A percentile compares a stretch with the other conserved stretches of the same genome.
Evolutionary conservation across 2,113 vertebrate species (phyloP).

Genomic region (Galemys pyrenaicus): DNA sequence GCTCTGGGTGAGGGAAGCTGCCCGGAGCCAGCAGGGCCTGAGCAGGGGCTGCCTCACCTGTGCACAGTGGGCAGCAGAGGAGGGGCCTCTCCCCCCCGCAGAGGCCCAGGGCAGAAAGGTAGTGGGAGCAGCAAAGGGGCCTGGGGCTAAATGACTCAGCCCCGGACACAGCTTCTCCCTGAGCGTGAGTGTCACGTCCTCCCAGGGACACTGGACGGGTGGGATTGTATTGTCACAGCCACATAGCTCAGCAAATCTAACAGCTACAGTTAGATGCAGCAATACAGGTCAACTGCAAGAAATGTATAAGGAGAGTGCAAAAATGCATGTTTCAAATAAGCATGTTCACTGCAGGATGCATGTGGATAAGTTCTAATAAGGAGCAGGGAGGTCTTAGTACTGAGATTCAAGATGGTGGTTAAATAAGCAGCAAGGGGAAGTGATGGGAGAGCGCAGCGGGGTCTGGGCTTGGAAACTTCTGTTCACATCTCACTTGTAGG

Average conservation of each 20-base stretch:
- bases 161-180: background rate
- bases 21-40: background rate
- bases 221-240: background rate
- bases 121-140: background rate
- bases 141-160: background rate
- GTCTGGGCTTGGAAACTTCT: too few species aligned
- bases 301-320: background rate
- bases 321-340: too few species aligned
- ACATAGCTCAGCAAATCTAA: background rate
- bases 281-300: background rate
- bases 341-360: too few species aligned
- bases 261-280: background rate
- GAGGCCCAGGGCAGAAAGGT: fast-evolving
- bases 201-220: background rate
- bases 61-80: background rate
- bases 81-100: background rate
- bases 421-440: background rate
- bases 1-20: background rate
- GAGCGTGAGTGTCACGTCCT: background rate
- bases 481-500: background rate
- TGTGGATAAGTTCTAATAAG: background rate
- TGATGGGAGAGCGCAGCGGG: background rate
- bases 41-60: too few species aligned
- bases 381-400: background rate
- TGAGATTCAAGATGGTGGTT: too few species aligned